Conservation (phyloP, 1,140 invertebrate genomes). For the Drosophila mayri region DNA sequence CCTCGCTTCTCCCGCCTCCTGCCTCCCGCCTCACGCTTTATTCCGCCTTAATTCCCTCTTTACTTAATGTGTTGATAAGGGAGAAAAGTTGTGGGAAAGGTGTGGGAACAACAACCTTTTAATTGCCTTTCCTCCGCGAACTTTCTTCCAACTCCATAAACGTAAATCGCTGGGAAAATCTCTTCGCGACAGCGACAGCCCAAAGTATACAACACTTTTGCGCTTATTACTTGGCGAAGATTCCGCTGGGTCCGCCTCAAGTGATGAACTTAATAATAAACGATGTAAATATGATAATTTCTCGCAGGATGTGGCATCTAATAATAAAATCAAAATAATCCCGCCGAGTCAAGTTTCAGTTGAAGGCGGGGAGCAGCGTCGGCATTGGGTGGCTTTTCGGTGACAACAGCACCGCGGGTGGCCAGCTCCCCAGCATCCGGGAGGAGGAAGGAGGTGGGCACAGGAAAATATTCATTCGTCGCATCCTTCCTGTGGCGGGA, state of each 20-base stretch:
- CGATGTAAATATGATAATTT: slow-evolving; percentile 85
- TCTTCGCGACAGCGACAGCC: slow-evolving; percentile 39
- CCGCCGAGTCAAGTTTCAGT: slow-evolving; percentile 43
- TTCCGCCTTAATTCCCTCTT: background rate
- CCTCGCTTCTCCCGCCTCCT: background rate
- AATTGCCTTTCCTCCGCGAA: slow-evolving; percentile 44
- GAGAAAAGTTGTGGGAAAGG: slow-evolving; percentile 26
- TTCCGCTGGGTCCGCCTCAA: slow-evolving; percentile 39
- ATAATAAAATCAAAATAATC: slow-evolving; percentile 85
- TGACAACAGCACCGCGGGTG: slow-evolving; percentile 72
- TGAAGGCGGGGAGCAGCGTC: background rate
- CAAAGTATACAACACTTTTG: slow-evolving; percentile 76
- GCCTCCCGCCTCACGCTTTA: background rate
- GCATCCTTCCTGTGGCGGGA: slow-evolving; percentile 79
- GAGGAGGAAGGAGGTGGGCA: slow-evolving; percentile 3
- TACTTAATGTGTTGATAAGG: slow-evolving; percentile 25
- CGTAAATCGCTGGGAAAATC: slow-evolving; percentile 62
- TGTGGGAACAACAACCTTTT: slow-evolving; percentile 29
- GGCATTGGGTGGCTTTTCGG: slow-evolving; percentile 24
- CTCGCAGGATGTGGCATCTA: slow-evolving; percentile 85
- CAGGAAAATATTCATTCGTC: slow-evolving; percentile 84
- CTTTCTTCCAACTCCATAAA: slow-evolving; percentile 53
- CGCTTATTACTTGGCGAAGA: slow-evolving; percentile 55
- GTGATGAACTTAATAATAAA: slow-evolving; percentile 85
- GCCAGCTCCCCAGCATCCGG: slow-evolving; percentile 26